phyloP scores from a whole-genome alignment of 2,888 invertebrate genomes.

The Nomada goodeniana region DNA sequence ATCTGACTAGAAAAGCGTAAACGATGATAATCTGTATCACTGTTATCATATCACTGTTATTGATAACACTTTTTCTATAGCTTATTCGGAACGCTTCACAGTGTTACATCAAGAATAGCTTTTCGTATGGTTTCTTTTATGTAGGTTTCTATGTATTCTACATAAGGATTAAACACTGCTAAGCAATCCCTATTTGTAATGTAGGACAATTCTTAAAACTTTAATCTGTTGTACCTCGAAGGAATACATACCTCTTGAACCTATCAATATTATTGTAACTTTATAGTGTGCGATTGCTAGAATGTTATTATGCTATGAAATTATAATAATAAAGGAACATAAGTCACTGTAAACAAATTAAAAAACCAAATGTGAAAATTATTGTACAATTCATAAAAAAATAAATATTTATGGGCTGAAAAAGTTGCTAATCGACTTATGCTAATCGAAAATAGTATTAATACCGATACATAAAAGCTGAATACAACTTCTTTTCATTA shows the following conservation, averaged over 20 bases:
- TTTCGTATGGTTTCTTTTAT: constrained; percentile 55
- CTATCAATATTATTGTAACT: neutral
- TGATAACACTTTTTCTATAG: constrained; percentile 4
- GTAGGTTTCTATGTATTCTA: constrained; percentile 55
- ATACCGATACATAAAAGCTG: neutral
- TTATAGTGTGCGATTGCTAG: neutral
- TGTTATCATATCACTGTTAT: neutral
- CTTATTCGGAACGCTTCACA: constrained; percentile 1
- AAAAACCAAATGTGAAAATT: neutral
- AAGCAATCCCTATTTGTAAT: constrained; percentile 40
- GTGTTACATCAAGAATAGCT: constrained; percentile 34
- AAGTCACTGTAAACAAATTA: neutral
- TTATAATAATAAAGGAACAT: neutral
- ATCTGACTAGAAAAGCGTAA: neutral
- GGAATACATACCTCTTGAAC: neutral
- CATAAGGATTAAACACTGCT: constrained; percentile 47
- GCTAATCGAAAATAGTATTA: neutral
- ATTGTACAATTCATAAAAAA: neutral
- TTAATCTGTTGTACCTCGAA: neutral
- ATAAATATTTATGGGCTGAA: neutral
- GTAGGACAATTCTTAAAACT: constrained; percentile 37
- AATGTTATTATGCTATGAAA: neutral
- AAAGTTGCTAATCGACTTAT: neutral
- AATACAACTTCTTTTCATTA: neutral
- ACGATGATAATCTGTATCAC: constrained; percentile 22